These are phyloP conservation scores for Ceratina calcarata DNA, from an alignment of 1,140 invertebrate species.

Conservation along the genomic window DNA sequence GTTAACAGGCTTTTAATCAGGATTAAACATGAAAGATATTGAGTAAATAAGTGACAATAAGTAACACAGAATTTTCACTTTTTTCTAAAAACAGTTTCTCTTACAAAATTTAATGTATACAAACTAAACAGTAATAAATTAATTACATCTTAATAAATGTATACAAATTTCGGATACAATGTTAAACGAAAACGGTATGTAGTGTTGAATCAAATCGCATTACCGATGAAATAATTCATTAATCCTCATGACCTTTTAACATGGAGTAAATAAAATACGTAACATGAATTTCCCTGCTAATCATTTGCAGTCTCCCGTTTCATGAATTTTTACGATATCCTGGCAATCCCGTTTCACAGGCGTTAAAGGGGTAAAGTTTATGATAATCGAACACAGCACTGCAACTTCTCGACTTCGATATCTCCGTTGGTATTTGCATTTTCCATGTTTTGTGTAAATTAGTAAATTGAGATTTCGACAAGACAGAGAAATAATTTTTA, in stretches of 20 bases:
- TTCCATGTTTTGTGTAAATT: constrained; percentile 58
- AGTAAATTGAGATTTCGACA: constrained; percentile 54
- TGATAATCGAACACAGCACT: constrained; percentile 47
- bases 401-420: constrained; percentile 59
- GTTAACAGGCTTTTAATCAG: constrained; percentile 7
- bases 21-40: neutral
- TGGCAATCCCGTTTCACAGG: constrained; percentile 28
- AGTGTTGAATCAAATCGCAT: constrained; percentile 6
- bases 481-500: constrained; percentile 52
- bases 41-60: constrained; percentile 32
- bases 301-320: constrained; percentile 42
- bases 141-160: constrained; percentile 46
- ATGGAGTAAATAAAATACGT: constrained; percentile 27
- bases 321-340: constrained; percentile 55
- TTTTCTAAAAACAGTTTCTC: constrained; percentile 44
- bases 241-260: constrained; percentile 7
- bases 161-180: constrained; percentile 52
- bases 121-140: constrained; percentile 39
- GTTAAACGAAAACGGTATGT: constrained; percentile 35
- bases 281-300: constrained; percentile 53
- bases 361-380: constrained; percentile 47
- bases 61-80: constrained; percentile 32
- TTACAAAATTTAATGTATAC: constrained; percentile 48
- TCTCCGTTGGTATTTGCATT: constrained; percentile 34
- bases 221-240: constrained; percentile 18